Percentiles rank a stretch among this genome's conserved stretches.
Conservation (phyloP, 2,888 invertebrate genomes). For the Drosophila setosimentum region DNA sequence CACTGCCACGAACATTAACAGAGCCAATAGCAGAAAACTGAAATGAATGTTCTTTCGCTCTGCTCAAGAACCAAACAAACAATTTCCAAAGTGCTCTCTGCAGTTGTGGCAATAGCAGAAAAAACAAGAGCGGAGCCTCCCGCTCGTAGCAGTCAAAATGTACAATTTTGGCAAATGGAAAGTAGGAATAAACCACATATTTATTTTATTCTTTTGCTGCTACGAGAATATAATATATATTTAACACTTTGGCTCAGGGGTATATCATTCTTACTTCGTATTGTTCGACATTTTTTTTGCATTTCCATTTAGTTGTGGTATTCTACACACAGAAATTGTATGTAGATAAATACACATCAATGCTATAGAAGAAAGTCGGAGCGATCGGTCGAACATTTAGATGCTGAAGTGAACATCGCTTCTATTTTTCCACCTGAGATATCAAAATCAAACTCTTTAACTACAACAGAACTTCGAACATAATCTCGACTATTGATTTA, state of each 20-base stretch:
- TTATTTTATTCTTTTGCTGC: neutral
- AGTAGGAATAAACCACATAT: neutral
- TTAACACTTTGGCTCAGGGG: neutral
- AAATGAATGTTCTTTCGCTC: neutral
- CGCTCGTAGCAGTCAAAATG: too few species aligned
- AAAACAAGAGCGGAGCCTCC: too few species aligned
- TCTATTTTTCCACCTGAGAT: neutral
- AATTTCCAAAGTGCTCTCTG: neutral
- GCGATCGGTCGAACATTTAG: neutral
- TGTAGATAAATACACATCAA: too few species aligned
- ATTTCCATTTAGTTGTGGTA: too few species aligned
- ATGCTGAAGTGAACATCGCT: neutral
- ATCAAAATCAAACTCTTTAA: neutral
- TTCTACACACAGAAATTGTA: too few species aligned
- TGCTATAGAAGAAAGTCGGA: neutral
- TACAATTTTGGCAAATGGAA: neutral
- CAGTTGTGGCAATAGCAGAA: too few species aligned
- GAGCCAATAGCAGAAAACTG: neutral
- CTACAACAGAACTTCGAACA: neutral
- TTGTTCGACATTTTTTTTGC: too few species aligned
- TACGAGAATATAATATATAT: neutral
- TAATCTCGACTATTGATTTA: neutral
- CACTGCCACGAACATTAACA: neutral
- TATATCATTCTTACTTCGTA: too few species aligned
- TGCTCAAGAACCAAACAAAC: neutral